Conservation (phyloP, 2,888 invertebrate species). For the Norana najaformis region DNA sequence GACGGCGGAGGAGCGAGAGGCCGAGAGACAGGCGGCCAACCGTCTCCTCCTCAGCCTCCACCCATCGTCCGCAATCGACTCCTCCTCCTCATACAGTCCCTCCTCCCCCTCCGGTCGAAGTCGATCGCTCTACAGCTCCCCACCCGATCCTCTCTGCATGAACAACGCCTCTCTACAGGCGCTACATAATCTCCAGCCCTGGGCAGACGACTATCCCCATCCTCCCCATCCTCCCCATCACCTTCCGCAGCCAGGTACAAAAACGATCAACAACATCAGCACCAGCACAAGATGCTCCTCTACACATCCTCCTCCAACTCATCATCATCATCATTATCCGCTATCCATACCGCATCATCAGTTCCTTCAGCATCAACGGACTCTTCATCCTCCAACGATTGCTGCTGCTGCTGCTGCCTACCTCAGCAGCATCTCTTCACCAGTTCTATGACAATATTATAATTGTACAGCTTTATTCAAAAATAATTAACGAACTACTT, state of each 20-base stretch:
- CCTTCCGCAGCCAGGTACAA: background rate
- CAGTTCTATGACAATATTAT: background rate
- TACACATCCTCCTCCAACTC: background rate
- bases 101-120: slow-evolving; percentile 80
- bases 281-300: background rate
- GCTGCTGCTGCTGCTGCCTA: background rate
- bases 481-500: background rate
- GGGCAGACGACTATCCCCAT: slow-evolving; percentile 64
- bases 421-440: background rate
- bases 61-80: slow-evolving; percentile 84
- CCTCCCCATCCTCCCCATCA: background rate
- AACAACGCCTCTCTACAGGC: slow-evolving; percentile 71
- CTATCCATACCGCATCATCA: background rate
- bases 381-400: background rate
- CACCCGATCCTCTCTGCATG: slow-evolving; percentile 60
- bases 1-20: slow-evolving; percentile 95
- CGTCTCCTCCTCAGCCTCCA: slow-evolving; percentile 91
- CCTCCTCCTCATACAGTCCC: background rate
- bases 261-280: background rate
- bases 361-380: background rate
- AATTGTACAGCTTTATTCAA: background rate
- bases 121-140: slow-evolving; percentile 75
- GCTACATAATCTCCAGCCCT: slow-evolving; percentile 83
- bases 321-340: background rate
- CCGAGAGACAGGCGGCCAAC: slow-evolving; percentile 95